Base-by-base conservation (phyloP, 2,797 vertebrate species). In the Neoniphon sammara region DNA sequence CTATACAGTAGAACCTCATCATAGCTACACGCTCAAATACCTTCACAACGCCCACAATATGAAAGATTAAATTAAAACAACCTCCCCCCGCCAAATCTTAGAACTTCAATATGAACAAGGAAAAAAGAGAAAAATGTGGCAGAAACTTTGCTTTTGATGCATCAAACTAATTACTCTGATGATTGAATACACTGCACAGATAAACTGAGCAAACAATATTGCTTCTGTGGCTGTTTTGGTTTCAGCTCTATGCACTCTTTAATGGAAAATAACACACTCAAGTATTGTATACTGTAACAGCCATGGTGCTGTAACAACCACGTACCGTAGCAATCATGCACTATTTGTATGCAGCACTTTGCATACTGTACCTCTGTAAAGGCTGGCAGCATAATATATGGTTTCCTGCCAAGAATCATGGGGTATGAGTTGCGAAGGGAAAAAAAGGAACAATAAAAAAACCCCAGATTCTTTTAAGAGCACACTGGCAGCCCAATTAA, bases 401-500 rank as follows among this genome's bases (percentile, higher is more conserved):
- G 31, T 42, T 55, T 79, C 80, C 77, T 70, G 65, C 81, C 84
- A 87, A 69, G 72, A 81, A 59, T 76, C 58, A n/a, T 56, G 78
- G 60, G 65, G 77, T 54, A 55, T 4, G 1, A 31, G 63, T 80
- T 72, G 68, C 71, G 86, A 74, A 2, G 21, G 58, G 27, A 39
- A 65, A 69, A 36, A 74, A 70, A 78, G 59, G 58, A 54, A 70
- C 71, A 34, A 5, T 6, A 34, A 5, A 34, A 34, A 34, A 34
- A 34, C 2, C 31, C 31, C 31, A 74, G 78, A 84, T 88, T 89
- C 84, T 68, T 81, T 80, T 75, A 85, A 75, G 74, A 78, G 62
- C n/a, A 36, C 57, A 63, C 65, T 86, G 85, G 84, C 85, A 87
- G 73, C 68, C 80, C 76, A 91, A 89, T 92, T 89, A 90, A 67